Evolutionary conservation across 2,888 invertebrate species (phyloP).

Genomic region (Parelbella ahira): DNA sequence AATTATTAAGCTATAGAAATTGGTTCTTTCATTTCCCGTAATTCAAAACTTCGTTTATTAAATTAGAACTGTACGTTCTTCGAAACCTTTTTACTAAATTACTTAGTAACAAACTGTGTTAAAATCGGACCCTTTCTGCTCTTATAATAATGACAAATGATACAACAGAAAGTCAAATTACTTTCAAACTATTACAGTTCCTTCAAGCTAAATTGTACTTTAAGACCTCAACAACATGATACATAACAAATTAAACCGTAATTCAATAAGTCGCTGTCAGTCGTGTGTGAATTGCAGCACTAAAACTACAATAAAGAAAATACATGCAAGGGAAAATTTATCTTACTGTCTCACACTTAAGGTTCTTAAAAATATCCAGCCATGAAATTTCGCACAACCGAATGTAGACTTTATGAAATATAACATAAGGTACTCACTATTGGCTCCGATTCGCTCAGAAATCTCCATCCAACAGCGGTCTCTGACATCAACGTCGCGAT

Average conservation of each 20-base stretch:
- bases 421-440: slow-evolving; percentile 46
- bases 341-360: slow-evolving; percentile 1
- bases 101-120: background rate
- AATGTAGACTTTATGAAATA: slow-evolving; percentile 7
- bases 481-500: slow-evolving; percentile 63
- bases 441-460: slow-evolving; percentile 59
- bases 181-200: slow-evolving; percentile 7
- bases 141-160: background rate
- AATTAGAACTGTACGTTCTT: too few species aligned
- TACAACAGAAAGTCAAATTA: slow-evolving; percentile 9
- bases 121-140: background rate
- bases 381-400: background rate
- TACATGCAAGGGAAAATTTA: slow-evolving; percentile 9
- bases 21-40: too few species aligned
- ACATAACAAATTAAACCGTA: slow-evolving; percentile 10
- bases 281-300: slow-evolving; percentile 14
- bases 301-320: slow-evolving; percentile 10
- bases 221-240: slow-evolving; percentile 3
- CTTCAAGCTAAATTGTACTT: slow-evolving; percentile 6
- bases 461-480: slow-evolving; percentile 73
- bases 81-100: too few species aligned
- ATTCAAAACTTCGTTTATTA: too few species aligned
- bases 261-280: slow-evolving; percentile 12
- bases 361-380: background rate
- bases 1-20: too few species aligned